Evolutionary conservation across 2,113 vertebrate species (phyloP).

Genomic region (Lepisosteus oculatus): DNA sequence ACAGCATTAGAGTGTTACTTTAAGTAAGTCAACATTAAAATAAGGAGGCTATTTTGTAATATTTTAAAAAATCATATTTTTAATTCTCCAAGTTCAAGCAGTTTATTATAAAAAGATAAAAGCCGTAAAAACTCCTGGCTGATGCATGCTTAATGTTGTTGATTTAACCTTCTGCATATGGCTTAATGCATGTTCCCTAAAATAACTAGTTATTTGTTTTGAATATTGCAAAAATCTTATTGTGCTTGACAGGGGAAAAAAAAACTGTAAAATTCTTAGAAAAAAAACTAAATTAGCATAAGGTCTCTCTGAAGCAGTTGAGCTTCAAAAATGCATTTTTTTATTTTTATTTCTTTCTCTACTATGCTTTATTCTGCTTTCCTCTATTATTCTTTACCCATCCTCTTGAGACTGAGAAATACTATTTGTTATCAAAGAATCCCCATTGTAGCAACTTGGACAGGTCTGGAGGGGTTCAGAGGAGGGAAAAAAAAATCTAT

Average conservation of each 20-base stretch:
- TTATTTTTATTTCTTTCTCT: background rate
- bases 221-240: too few species aligned
- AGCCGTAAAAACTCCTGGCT: too few species aligned
- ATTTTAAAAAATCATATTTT: too few species aligned
- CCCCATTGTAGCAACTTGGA: constrained; percentile 68
- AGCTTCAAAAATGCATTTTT: background rate
- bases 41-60: too few species aligned
- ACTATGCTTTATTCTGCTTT: constrained; percentile 9
- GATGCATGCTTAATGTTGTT: too few species aligned
- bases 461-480: constrained; percentile 57
- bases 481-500: constrained; percentile 75
- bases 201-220: too few species aligned
- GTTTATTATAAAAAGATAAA: too few species aligned
- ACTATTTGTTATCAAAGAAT: constrained; percentile 74
- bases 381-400: constrained; percentile 8
- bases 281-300: constrained; percentile 10
- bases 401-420: constrained; percentile 33
- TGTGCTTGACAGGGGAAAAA: constrained; percentile 26
- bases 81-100: too few species aligned
- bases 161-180: too few species aligned
- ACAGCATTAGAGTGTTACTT: too few species aligned
- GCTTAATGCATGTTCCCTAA: too few species aligned
- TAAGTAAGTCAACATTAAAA: too few species aligned
- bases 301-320: background rate
- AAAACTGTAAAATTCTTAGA: constrained; percentile 26